Evolutionary conservation across 2,888 invertebrate species (phyloP).

Genomic region (Drosophila buzzatii): DNA sequence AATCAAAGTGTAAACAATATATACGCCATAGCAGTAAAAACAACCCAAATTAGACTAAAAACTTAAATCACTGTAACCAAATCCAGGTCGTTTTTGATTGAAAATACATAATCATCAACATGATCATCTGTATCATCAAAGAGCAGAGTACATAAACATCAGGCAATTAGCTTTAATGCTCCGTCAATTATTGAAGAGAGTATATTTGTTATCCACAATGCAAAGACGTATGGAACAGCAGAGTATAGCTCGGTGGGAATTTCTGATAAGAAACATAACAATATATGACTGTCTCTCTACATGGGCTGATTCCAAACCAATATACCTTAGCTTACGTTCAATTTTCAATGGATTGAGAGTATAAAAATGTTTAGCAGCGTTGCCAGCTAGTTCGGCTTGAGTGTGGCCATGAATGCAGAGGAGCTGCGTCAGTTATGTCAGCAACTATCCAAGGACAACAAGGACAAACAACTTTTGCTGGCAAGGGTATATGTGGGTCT

Average conservation of each 20-base stretch:
- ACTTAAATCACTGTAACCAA: neutral
- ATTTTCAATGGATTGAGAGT: neutral
- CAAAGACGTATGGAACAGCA: neutral
- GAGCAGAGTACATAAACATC: neutral
- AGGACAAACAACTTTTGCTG: slow-evolving; percentile 54
- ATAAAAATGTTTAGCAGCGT: slow-evolving; percentile 19
- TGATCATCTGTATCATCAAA: neutral
- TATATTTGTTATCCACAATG: neutral
- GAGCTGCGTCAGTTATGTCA: slow-evolving; percentile 48
- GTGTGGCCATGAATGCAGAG: slow-evolving; percentile 52
- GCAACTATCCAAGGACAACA: slow-evolving; percentile 55
- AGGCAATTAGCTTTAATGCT: neutral
- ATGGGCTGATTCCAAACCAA: neutral
- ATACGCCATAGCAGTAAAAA: too few species aligned
- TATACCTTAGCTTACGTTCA: neutral
- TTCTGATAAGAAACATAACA: too few species aligned
- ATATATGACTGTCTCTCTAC: neutral
- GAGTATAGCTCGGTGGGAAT: too few species aligned
- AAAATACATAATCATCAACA: neutral
- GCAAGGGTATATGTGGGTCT: slow-evolving; percentile 15
- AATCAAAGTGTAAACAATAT: neutral
- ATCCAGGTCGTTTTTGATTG: neutral
- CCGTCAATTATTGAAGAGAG: neutral
- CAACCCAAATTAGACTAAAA: neutral
- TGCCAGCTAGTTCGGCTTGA: slow-evolving; percentile 40